These are phyloP conservation scores for Rhaphigaster nebulosa DNA, from an alignment of 2,888 invertebrate genomes.

Conservation along the genomic window DNA sequence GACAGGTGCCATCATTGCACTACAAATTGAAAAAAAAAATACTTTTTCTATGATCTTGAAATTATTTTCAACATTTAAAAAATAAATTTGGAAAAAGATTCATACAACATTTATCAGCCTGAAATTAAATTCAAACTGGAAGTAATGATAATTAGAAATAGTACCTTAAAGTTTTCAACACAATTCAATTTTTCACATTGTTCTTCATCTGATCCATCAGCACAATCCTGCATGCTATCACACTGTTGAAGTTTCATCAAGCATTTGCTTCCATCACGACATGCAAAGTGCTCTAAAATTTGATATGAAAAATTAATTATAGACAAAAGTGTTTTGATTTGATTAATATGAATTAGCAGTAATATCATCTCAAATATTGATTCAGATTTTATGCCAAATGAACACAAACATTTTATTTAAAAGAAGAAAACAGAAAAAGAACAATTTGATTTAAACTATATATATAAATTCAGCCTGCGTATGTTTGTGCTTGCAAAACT, in stretches of 20 bases:
- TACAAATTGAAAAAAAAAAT: slow-evolving; percentile 66
- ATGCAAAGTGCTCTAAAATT: slow-evolving; percentile 73
- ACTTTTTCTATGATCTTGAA: neutral
- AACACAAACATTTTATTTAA: neutral
- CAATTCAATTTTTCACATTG: slow-evolving; percentile 74
- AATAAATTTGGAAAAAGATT: neutral
- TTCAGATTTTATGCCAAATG: neutral
- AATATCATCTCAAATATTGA: too few species aligned
- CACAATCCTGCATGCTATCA: slow-evolving; percentile 75
- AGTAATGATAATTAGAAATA: neutral
- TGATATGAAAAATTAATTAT: neutral
- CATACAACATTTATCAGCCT: neutral
- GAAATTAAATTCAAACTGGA: neutral
- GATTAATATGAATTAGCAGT: neutral
- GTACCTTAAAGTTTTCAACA: slow-evolving; percentile 73
- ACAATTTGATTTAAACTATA: too few species aligned
- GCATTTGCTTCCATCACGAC: slow-evolving; percentile 74
- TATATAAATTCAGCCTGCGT: too few species aligned
- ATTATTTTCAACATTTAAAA: neutral
- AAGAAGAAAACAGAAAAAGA: too few species aligned
- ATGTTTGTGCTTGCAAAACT: too few species aligned
- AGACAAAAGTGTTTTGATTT: neutral
- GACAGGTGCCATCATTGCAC: slow-evolving; percentile 74
- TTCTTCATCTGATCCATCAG: slow-evolving; percentile 75
- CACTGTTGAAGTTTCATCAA: slow-evolving; percentile 72